Evolutionary conservation across 2,113 vertebrate genomes (phyloP).

Genomic region (Corvus hawaiiensis): DNA sequence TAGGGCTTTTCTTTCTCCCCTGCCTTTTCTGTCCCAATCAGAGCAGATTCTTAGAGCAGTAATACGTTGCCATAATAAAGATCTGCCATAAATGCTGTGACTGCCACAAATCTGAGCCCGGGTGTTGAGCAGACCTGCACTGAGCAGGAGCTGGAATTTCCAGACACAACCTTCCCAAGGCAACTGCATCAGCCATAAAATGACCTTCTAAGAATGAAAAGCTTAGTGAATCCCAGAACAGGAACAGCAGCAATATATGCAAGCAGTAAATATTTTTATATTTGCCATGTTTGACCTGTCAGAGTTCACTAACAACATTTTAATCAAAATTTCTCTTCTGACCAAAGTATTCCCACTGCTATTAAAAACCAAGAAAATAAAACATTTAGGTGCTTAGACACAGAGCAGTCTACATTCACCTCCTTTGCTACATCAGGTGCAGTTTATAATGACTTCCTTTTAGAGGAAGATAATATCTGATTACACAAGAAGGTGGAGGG

Average conservation of each 20-base stretch:
- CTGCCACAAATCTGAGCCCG: not conserved
- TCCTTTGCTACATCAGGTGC: not conserved
- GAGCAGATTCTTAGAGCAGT: not conserved
- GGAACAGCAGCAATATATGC: not conserved
- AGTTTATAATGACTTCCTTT: not conserved
- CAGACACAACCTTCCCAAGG: not conserved
- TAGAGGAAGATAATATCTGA: not conserved
- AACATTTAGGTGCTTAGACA: not conserved
- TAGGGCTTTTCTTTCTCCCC: not conserved
- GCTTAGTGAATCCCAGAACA: not conserved
- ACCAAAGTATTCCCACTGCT: not conserved
- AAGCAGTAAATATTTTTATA: not conserved
- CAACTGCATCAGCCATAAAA: not conserved
- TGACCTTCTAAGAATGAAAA: not conserved
- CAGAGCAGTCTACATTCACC: not conserved
- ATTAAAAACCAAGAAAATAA: not conserved
- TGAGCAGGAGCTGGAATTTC: not conserved
- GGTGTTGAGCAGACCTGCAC: not conserved
- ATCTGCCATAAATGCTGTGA: not conserved
- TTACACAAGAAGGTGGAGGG: not conserved
- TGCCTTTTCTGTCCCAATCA: not conserved
- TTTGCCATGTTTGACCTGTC: not conserved
- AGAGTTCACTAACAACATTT: not conserved
- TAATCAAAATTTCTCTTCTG: not conserved
- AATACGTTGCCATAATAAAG: not conserved